Conservation (phyloP, 2,797 vertebrate genomes). For the Paratrypauchen microcephalus region DNA sequence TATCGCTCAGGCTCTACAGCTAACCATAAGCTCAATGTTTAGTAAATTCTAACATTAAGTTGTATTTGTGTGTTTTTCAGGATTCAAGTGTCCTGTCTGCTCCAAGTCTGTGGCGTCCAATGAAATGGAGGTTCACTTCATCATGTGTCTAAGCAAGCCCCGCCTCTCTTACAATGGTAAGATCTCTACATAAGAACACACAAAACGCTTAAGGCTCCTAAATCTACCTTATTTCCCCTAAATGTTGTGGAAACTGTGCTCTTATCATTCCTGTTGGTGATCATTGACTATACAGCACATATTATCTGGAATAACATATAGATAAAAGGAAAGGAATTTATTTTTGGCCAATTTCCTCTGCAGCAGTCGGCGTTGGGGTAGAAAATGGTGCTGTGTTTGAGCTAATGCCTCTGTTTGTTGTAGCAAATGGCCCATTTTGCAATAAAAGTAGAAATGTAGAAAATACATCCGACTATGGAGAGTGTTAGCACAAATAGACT, state of each 20-base stretch:
- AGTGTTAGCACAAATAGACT: neutral
- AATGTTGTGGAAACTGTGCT: neutral
- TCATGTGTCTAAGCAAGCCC: conserved; percentile 99
- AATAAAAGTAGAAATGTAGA: conserved; percentile 5
- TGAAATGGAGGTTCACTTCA: conserved; percentile 99
- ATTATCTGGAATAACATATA: neutral
- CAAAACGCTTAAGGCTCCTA: neutral
- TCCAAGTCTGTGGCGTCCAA: conserved; percentile 98
- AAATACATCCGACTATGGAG: neutral
- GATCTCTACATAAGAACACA: conserved; percentile 29
- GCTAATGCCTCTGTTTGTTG: conserved; percentile 1
- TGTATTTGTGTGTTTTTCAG: conserved; percentile 63
- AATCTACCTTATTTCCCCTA: too few species aligned
- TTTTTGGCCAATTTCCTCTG: neutral
- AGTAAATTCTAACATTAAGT: neutral
- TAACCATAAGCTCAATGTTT: neutral
- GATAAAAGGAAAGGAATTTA: neutral
- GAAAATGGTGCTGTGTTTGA: neutral
- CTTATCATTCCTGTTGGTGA: neutral
- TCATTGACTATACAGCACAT: too few species aligned
- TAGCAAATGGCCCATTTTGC: neutral
- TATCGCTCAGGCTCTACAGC: too few species aligned
- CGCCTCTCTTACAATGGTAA: conserved; percentile 98
- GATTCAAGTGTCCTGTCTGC: conserved; percentile 99
- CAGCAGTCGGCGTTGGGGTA: neutral